phyloP scores from a whole-genome alignment of 2,797 vertebrate genomes.

The Tenualosa ilisha region DNA sequence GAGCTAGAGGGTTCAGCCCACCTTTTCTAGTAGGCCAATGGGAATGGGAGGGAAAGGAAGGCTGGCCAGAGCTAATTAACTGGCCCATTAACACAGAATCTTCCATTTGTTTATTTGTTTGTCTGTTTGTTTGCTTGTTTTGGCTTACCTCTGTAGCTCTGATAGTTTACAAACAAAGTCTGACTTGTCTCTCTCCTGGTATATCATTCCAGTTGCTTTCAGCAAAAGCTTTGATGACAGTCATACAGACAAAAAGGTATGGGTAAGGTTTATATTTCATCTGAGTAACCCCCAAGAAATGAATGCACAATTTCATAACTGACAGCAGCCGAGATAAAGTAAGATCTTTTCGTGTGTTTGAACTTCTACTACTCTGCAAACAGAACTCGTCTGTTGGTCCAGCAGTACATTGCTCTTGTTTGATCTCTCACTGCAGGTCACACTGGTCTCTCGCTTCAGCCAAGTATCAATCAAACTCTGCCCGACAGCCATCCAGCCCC shows the following conservation, averaged over 20 bases:
- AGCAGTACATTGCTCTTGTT: too few species aligned
- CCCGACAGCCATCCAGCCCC: not conserved
- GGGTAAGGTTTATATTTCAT: too few species aligned
- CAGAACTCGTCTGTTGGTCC: too few species aligned
- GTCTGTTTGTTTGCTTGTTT: not conserved
- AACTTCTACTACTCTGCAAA: too few species aligned
- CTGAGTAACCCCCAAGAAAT: too few species aligned
- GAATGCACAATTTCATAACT: too few species aligned
- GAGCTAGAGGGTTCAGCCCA: not conserved
- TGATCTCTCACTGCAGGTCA: not conserved
- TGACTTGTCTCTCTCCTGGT: not conserved
- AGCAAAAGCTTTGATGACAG: too few species aligned
- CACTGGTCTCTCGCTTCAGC: not conserved
- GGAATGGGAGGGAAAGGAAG: not conserved
- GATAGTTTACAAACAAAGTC: not conserved
- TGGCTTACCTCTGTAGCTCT: not conserved
- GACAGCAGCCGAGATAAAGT: too few species aligned
- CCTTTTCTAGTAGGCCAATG: not conserved
- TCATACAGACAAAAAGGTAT: too few species aligned
- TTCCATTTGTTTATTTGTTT: not conserved
- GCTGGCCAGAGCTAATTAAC: not conserved
- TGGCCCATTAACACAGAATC: not conserved
- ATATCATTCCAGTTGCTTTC: not conserved
- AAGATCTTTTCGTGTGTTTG: too few species aligned
- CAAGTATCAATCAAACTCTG: not conserved